Evolutionary conservation across 37 sponge, comb jelly and placozoan species (phyloP), one percentile per base, ranked within the genome.

Genomic region (Eunapius fragilis): DNA sequence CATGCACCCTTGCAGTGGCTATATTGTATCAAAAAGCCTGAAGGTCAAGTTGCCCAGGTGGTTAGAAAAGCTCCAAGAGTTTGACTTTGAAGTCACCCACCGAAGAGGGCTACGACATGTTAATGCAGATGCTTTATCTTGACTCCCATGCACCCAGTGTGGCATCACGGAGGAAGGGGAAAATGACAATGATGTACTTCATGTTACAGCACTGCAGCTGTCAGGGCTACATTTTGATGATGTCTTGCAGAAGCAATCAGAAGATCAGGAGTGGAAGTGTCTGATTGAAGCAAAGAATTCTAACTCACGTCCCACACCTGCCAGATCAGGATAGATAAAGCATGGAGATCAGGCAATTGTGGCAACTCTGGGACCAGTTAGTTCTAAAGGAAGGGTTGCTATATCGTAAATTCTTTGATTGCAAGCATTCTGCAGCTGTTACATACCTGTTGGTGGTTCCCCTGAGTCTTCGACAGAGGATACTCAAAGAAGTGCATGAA

Each of bases 51-150:
- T 9, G 41, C 41, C 41, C 41, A n/a, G 41, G 41, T 41, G 41
- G 41, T 41, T 41, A 41, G 41, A 41, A 41, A 41, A 41, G 41
- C 25, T 78, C 71, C 79, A 85, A 30, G 85, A 69, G 50, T 86
- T 73, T 74, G 35, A 86, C 67, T 86, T 86, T 74, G n/a, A 71
- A 25, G 71, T 86, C 58, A 50, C 32, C 25, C 87, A 86, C 80
- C 33, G 50, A 32, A 7, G 34, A 72, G 87, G 87, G 9, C n/a
- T 17, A 27, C 24, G 35, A 24, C 87, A 86, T 79, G 71, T 24
- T 14, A 86, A 86, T 72, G 80, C 87, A 25, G 87, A 86, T 45
- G 87, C 80, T 71, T 26, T 86, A 31, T 86, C 87, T n/a, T 31
- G 71, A 38, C 48, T 37, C 37, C 87, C 87, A 69, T 83, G 84